phyloP scores from a whole-genome alignment of 2,113 vertebrate genomes.

The Ceuthmochares aereus region DNA sequence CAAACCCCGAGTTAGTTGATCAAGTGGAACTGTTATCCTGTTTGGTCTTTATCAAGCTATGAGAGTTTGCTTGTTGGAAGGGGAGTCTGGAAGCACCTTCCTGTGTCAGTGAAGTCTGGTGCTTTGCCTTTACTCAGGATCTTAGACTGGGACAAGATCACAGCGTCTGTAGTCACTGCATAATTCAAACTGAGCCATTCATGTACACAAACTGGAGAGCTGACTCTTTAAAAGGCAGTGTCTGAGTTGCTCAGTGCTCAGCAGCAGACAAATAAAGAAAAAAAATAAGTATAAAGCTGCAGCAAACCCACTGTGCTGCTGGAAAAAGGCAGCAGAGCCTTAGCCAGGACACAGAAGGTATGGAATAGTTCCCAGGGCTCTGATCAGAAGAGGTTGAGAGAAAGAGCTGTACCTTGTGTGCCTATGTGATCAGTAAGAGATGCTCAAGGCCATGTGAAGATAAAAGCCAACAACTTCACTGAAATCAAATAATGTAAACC shows the following conservation, averaged over 20 bases:
- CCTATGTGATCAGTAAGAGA: background rate
- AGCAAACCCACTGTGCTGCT: background rate
- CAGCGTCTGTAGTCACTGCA: background rate
- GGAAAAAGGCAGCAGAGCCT: background rate
- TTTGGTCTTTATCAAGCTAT: background rate
- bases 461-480: background rate
- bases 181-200: background rate
- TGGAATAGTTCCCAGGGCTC: background rate
- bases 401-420: background rate
- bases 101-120: background rate
- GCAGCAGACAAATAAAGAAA: background rate
- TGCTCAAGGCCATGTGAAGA: background rate
- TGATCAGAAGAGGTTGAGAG: background rate
- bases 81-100: background rate
- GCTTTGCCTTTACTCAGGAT: background rate
- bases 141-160: background rate
- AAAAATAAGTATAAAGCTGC: background rate
- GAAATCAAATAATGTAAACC: background rate
- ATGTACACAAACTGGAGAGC: fast-evolving
- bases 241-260: background rate
- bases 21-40: background rate
- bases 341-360: background rate
- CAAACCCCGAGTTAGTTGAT: background rate
- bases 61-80: background rate
- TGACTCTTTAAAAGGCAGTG: background rate